Evolutionary conservation across 2,113 vertebrate species (phyloP), one percentile per base, ranked within the genome.

Genomic region (Platysternon megacephalum): DNA sequence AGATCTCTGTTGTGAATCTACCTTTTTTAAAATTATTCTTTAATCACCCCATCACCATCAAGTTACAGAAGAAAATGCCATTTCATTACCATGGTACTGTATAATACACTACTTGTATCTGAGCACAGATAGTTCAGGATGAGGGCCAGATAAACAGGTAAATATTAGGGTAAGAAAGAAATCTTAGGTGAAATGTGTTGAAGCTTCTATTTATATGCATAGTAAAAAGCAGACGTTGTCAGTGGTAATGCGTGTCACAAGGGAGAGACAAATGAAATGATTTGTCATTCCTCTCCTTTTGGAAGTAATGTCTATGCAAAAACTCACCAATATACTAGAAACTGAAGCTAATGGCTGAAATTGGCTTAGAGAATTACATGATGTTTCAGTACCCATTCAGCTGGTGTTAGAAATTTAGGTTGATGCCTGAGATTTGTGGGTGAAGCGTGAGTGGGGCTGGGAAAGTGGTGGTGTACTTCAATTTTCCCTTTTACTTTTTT

Each of bases 281-380:
- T 83, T 4, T 80, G 52, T 0, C 0, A 28, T 90, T 65, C 44
- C 2, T 13, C 42, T 44, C 46, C 24, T 53, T 84, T 53, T 39
- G 9, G 32, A 84, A 72, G 5, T 4, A 68, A 13, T 76, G 81
- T 7, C 53, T 90, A 5, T n/a, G 22, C 32, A 24, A 49, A 46
- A 56, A 48, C 56, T 58, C 32, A 8, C 24, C 24, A 29, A 42
- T 35, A 4, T 14, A 76, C 14, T 26, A 74, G 44, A 6, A 82
- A 8, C 5, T 3, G n/a, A 68, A 17, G 65, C 58, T 79, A n/a
- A 81, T 39, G 39, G 7, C 24, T 51, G 68, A 76, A 93, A 90
- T 93, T 96, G 94, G 91, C 86, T 94, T 87, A 26, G 21, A 42
- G 68, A 39, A 22, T 29, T 58, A 6, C n/a, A 14, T 39, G 11